These are phyloP conservation scores for Brienomyrus longianalis DNA, from an alignment of 2,113 vertebrate species.

Conservation along the genomic window DNA sequence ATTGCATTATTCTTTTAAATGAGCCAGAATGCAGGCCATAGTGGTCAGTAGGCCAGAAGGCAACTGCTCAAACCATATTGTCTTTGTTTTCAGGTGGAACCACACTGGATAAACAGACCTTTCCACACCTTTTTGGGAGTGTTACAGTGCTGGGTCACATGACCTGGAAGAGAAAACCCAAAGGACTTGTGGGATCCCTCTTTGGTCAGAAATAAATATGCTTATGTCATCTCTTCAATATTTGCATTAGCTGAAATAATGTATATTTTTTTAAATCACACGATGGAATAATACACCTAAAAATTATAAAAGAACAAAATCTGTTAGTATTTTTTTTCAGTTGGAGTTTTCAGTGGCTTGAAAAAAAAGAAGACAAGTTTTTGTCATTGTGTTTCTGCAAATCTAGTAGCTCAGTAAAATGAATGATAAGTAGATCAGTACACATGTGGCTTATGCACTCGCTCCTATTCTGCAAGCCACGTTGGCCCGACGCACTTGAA, in stretches of 20 bases:
- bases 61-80: not conserved
- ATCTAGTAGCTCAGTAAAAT: constrained; percentile 25
- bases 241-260: not conserved
- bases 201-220: constrained; percentile 46
- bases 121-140: constrained; percentile 45
- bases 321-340: not conserved
- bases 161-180: constrained; percentile 66
- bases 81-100: constrained; percentile 21
- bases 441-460: constrained; percentile 27
- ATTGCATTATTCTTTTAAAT: not conserved
- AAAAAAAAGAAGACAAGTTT: not conserved
- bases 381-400: constrained; percentile 13
- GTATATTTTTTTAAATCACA: not conserved
- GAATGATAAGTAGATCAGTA: constrained; percentile 26
- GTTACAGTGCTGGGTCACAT: constrained; percentile 63
- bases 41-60: not conserved
- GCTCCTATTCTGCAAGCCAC: constrained; percentile 16
- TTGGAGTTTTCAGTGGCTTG: not conserved
- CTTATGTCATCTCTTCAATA: not conserved
- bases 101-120: constrained; percentile 28
- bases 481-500: constrained; percentile 18
- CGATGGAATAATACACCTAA: not conserved
- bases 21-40: not conserved
- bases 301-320: not conserved
- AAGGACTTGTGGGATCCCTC: constrained; percentile 58